Percentiles rank a stretch among this genome's conserved stretches.
Conservation (phyloP, 53 echinoderm and acorn worm species). For the Zoroaster sp. region DNA sequence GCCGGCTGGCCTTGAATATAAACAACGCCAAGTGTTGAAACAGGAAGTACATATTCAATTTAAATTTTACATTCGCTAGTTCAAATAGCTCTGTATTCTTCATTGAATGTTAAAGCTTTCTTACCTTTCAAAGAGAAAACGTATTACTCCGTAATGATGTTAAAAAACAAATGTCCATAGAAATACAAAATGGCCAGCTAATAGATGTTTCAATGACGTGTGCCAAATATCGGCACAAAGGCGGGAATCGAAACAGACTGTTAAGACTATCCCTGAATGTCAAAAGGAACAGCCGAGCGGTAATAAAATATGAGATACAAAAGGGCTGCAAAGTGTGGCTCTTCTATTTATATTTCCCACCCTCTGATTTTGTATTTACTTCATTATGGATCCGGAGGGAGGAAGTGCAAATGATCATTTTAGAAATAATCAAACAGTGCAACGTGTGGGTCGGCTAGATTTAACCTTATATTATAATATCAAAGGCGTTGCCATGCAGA, state of each 20-base stretch:
- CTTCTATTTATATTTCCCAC: background rate
- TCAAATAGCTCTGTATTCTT: background rate
- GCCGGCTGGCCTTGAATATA: background rate
- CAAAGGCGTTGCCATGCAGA: background rate
- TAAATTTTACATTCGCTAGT: background rate
- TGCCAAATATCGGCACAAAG: background rate
- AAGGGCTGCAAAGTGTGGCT: background rate
- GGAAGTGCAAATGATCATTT: background rate
- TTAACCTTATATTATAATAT: background rate
- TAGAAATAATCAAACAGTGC: background rate
- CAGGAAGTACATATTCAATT: background rate
- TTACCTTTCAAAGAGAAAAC: background rate
- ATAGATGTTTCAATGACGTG: background rate
- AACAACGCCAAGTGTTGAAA: background rate
- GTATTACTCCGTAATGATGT: no score
- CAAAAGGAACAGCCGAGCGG: background rate
- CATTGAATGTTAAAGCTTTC: background rate
- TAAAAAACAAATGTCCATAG: background rate
- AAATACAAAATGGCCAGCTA: background rate
- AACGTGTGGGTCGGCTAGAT: background rate
- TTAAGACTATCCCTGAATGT: background rate
- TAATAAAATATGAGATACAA: background rate
- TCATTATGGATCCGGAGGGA: background rate
- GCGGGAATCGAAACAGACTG: background rate
- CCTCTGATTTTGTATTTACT: background rate